Base-by-base conservation (phyloP, 2,113 vertebrate species). In the Paradisaea rubra region DNA sequence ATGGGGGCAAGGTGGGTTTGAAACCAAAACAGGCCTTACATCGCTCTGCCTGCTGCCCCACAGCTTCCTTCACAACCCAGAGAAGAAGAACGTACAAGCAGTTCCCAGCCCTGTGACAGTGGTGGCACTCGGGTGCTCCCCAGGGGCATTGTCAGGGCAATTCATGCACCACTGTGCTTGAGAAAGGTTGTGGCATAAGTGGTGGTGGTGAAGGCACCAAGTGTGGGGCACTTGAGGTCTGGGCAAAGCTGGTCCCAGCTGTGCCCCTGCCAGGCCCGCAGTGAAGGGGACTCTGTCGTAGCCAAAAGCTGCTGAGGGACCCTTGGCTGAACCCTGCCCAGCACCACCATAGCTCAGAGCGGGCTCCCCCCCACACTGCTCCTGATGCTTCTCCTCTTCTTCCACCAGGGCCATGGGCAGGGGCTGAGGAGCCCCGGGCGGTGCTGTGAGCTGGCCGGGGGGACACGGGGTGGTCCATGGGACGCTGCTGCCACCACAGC, bases 31-130 rank as follows among this genome's bases (percentile, higher is more conserved):
- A 1, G 33, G 63, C 54, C 35, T 63, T 82, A 49, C 3, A 3
- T 61, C 1, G 0, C 21, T 41, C 35, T 60, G 81, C 39, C 52
- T 94, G 61, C 81, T 72, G 64, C 86, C 56, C 41, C 65, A 66
- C 63, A 17, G 2, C 84, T 70, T 94, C 89, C 91, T 89, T 33
- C 37, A 25, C 63, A 31, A 7, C 24, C 18, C 21, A 30, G 47
- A 21, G 69, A 5, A 76, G 81, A 47, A 23, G 49, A 61, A n/a
- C 0, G 2, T 5, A 2, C 0, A 0, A 15, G 49, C 1, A 3
- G 42, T 2, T 72, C 10, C 22, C 25, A 60, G 78, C 10, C 9
- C 41, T 4, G 76, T 65, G 90, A 7, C 35, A 49, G 33, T 1
- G 57, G 57, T 94, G 91, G 28, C 90, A 35, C 56, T 27, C 1